Evolutionary conservation across 2,888 invertebrate species (phyloP), one percentile per base, ranked within the genome.

Genomic region (Cynaeus angustus): DNA sequence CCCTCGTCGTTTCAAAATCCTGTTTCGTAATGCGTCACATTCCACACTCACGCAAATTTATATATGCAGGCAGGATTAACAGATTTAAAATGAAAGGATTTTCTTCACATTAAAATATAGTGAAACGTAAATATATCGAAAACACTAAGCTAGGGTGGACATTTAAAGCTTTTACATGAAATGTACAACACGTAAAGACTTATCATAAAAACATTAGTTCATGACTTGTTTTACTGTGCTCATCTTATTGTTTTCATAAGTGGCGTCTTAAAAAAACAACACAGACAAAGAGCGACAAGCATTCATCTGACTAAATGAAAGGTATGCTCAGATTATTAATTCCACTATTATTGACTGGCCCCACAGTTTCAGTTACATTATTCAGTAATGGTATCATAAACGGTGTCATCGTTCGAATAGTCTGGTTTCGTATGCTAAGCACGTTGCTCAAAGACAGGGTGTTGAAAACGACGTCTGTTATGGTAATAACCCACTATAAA

Each of bases 31-130:
- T 75, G 77, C 79, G 79, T 79, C 81, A 78, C 80, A 81, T 81
- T 81, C 81, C 81, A 78, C 79, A 79, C 69, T 41, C 14, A 38
- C 13, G 77, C 81, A 78, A 80, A 80, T 81, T 80, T 45, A 55
- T 81, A 79, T 80, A 80, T 80, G 79, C 80, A 79, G 78, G 79
- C 78, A 70, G 79, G 80, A 80, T 81, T 81, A 81, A 74, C 76
- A 78, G 79, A 80, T 81, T 58, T 43, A 21, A 58, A 58, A 58
- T 10, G n/a, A 80, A 77, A 77, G 77, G 75, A 78, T 79, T 78
- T 75, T 74, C 73, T 76, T 78, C 1, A 9, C 13, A 30, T 58
- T 43, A 45, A 45, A 58, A 28, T 14, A 46, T 59, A 38, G 46
- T 30, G 28, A 12, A 30, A 28, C 6, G 46, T 12, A 41, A 13